Conservation (phyloP, 2,797 vertebrate genomes). For the Pachyuromys duprasi region DNA sequence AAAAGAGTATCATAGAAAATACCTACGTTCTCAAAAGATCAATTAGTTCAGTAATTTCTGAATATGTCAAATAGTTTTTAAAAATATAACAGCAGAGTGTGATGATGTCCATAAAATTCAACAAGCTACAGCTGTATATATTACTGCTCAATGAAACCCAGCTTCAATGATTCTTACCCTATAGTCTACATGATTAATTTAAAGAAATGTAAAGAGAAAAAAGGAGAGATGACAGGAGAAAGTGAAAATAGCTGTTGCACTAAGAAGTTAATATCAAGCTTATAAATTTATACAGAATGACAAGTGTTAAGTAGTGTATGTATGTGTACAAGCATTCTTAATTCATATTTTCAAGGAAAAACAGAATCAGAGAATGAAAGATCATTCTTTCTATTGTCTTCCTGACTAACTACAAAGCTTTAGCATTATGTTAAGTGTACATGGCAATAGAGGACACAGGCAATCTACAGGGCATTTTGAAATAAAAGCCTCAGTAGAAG, state of each 20-base stretch:
- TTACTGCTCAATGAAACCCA: background rate
- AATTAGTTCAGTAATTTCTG: slow-evolving; percentile 21
- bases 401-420: background rate
- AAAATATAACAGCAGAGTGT: slow-evolving; percentile 51
- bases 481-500: slow-evolving; percentile 47
- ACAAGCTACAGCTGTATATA: background rate
- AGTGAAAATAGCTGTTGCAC: background rate
- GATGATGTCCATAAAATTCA: slow-evolving; percentile 19
- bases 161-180: background rate
- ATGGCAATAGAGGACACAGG: background rate
- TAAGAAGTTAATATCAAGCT: background rate
- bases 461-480: slow-evolving; percentile 18
- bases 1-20: background rate
- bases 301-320: background rate
- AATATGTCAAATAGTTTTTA: slow-evolving; percentile 45
- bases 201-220: background rate
- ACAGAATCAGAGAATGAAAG: slow-evolving; percentile 10
- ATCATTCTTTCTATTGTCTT: background rate
- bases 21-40: slow-evolving; percentile 36
- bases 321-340: background rate
- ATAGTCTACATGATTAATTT: background rate
- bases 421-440: background rate
- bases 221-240: background rate
- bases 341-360: slow-evolving; percentile 40
- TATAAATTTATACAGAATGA: background rate